Evolutionary conservation across 2,888 invertebrate species (phyloP).

Genomic region (Folsomia manolachei): DNA sequence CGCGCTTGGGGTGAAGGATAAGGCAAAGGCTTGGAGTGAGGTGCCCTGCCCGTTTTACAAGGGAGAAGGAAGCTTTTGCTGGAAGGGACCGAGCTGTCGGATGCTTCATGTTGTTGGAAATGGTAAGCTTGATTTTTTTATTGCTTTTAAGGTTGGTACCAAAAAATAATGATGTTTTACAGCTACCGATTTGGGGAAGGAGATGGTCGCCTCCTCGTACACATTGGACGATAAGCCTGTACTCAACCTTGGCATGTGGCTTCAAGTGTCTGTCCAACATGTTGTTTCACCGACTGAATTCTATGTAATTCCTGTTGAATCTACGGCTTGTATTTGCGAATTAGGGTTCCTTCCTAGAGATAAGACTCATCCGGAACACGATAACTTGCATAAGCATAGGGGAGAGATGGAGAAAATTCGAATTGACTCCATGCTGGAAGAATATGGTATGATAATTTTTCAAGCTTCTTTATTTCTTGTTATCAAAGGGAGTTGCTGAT

Average conservation of each 20-base stretch:
- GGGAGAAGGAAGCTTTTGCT: neutral
- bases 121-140: neutral
- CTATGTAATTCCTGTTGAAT: neutral
- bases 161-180: neutral
- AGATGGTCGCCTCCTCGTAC: neutral
- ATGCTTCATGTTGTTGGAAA: neutral
- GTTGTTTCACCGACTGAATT: neutral
- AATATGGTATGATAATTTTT: neutral
- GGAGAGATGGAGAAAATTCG: neutral
- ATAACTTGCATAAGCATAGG: neutral
- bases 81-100: neutral
- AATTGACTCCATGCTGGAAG: neutral
- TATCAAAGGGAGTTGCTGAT: neutral
- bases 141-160: neutral
- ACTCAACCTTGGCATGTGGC: neutral
- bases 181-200: neutral
- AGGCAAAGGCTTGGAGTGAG: neutral
- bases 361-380: neutral
- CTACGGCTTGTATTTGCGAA: neutral
- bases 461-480: neutral
- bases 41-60: neutral
- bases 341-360: neutral
- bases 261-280: neutral
- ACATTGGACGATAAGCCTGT: neutral
- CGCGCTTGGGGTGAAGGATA: neutral